Evolutionary conservation across 2,888 invertebrate species (phyloP).

Genomic region (Amblyteles armatorius): DNA sequence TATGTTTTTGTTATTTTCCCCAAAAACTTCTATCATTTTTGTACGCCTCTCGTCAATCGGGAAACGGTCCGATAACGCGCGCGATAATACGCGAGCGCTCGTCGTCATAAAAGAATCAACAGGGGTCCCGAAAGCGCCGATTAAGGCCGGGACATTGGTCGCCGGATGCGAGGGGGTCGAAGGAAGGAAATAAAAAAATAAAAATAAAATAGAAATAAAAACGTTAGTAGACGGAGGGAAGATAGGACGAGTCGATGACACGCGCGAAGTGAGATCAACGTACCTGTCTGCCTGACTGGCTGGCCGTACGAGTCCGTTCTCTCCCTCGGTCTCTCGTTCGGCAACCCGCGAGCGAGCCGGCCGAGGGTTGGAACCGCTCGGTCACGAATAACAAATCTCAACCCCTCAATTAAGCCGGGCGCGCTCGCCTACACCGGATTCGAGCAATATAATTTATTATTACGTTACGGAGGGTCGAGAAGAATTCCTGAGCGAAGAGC

Average conservation of each 20-base stretch:
- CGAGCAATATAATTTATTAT: conserved; percentile 63
- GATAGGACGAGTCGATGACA: conserved; percentile 65
- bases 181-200: not conserved
- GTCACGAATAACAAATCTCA: conserved; percentile 68
- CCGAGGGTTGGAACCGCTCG: conserved; percentile 59
- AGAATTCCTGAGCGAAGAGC: conserved; percentile 57
- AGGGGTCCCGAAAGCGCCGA: conserved; percentile 17
- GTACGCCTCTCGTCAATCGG: not conserved
- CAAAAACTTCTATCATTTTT: not conserved
- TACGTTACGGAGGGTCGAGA: conserved; percentile 50
- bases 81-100: not conserved
- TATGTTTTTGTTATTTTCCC: no score
- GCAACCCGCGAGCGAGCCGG: conserved; percentile 9
- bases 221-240: not conserved
- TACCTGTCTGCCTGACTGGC: conserved; percentile 57
- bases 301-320: conserved; percentile 18
- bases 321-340: conserved; percentile 11
- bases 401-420: conserved; percentile 64
- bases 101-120: conserved; percentile 37
- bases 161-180: conserved; percentile 1
- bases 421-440: conserved; percentile 44
- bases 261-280: conserved; percentile 66
- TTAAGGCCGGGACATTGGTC: conserved; percentile 36
- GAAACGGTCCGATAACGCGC: not conserved
- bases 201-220: not conserved